Evolutionary conservation across 2,113 vertebrate genomes (phyloP).

Genomic region (Riparia riparia): DNA sequence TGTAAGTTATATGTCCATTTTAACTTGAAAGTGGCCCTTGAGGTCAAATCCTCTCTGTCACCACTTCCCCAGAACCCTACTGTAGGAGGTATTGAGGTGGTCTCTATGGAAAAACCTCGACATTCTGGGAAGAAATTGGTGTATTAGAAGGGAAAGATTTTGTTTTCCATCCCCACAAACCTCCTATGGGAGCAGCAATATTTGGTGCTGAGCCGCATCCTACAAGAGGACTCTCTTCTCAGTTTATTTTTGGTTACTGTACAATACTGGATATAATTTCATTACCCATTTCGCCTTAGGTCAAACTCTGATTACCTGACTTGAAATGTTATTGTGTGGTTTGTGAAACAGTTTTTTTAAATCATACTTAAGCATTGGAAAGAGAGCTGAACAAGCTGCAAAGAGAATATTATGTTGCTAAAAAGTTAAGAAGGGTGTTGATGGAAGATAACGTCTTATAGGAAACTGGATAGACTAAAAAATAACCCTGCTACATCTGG

Average conservation of each 20-base stretch:
- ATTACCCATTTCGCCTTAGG: not conserved
- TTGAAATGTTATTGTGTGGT: not conserved
- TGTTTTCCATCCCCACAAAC: not conserved
- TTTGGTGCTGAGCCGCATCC: not conserved
- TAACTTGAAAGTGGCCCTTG: not conserved
- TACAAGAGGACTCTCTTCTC: not conserved
- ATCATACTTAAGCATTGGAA: not conserved
- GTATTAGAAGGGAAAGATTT: not conserved
- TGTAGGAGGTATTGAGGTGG: not conserved
- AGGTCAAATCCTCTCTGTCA: not conserved
- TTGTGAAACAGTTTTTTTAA: conserved; percentile 8
- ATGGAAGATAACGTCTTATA: not conserved
- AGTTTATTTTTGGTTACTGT: not conserved
- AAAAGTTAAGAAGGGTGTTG: not conserved
- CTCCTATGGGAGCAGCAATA: not conserved
- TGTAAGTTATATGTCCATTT: not conserved
- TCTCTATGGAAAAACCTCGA: not conserved
- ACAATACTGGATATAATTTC: not conserved
- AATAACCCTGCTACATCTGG: not conserved
- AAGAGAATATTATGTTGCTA: not conserved
- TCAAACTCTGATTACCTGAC: not conserved
- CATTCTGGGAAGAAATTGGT: not conserved
- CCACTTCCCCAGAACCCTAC: accelerated
- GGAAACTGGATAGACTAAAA: not conserved
- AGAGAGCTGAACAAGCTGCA: not conserved